Percentiles rank a stretch among this genome's conserved stretches.
Evolutionary conservation across 1,140 invertebrate species (phyloP).

Genomic region (Drosophila takahashii): DNA sequence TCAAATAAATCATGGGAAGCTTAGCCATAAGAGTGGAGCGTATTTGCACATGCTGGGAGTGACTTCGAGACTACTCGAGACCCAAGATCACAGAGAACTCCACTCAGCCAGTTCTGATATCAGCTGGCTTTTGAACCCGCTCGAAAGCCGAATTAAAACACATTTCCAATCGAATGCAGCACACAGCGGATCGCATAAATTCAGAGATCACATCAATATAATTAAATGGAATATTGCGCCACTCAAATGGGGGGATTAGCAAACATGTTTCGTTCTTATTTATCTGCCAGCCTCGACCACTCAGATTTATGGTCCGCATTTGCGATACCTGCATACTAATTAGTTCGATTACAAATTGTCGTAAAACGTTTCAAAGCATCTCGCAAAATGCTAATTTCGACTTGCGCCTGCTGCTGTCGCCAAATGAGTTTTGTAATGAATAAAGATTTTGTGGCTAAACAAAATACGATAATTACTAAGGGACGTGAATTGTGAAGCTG

Average conservation of each 20-base stretch:
- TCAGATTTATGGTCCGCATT: conserved; percentile 32
- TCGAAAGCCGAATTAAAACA: conserved; percentile 7
- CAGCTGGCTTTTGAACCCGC: conserved; percentile 28
- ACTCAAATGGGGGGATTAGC: conserved; percentile 23
- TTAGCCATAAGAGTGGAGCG: conserved; percentile 16
- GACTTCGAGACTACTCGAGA: conserved; percentile 34
- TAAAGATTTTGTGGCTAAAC: background rate
- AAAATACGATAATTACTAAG: background rate
- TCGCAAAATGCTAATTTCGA: conserved; percentile 20
- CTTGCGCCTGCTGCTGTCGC: conserved; percentile 17
- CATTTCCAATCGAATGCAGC: conserved; percentile 10
- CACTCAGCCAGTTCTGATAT: conserved; percentile 16
- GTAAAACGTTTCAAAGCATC: conserved; percentile 16
- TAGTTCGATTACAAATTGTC: conserved; percentile 41
- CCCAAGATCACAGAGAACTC: conserved; percentile 27
- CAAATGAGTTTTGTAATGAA: background rate
- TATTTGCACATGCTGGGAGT: conserved; percentile 44
- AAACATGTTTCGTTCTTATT: conserved; percentile 50
- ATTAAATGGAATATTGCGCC: conserved; percentile 38
- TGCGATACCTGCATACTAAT: conserved; percentile 41
- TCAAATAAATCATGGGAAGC: conserved; percentile 61
- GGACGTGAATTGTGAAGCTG: background rate
- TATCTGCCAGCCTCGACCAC: conserved; percentile 26
- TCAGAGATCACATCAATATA: conserved; percentile 44
- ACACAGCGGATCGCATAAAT: conserved; percentile 21